Base-by-base conservation (phyloP, 2,888 invertebrate genomes). In the Cheilosia urbana region DNA sequence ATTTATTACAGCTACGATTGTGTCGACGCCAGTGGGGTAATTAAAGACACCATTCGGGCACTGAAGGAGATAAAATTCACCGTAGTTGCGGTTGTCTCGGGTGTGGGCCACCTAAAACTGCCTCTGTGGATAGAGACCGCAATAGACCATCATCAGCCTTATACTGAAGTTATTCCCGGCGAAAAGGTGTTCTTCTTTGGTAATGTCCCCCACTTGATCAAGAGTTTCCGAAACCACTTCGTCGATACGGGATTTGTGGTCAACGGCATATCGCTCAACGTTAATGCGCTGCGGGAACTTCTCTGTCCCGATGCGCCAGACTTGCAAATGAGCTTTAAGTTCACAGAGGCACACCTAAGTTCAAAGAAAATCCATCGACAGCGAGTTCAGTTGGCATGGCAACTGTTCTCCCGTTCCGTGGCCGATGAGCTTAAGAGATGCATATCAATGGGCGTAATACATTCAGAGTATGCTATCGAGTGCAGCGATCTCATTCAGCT, bases 401-500 rank as follows among this genome's bases (percentile, higher is more conserved):
- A 78, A 55, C 17, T 78, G n/a, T 42, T 78, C 4, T 17, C 69
- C 1, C 34, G 27, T 0, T 4, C 47, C 5, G 62, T 78, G 0
- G 60, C 77, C 15, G 42, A 62, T 27, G 62, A 55, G 4, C 19
- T 78, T 6, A 34, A 47, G 24, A 62, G 21, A 11, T 63, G 49
- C n/a, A 27, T 78, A 4, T 37, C 63, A 5, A 13, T 58, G 21
- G 69, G 69, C 4, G 55, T 30, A 45, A 69, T 71, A 30, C 53
- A 62, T 17, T 69, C 78, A 0, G 19, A 30, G 3, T 53, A 68
- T 34, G 78, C 69, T 13, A 37, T 78, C 4, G 69, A 78, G 19
- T 78, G 78, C n/a, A 71, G 62, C 49, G 69, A 71, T n/a, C 37
- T 78, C 27, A 69, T 78, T 27, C 53, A 78, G 7, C 11, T 71